phyloP scores from a whole-genome alignment of 2,113 vertebrate genomes.

The Suncus etruscus region DNA sequence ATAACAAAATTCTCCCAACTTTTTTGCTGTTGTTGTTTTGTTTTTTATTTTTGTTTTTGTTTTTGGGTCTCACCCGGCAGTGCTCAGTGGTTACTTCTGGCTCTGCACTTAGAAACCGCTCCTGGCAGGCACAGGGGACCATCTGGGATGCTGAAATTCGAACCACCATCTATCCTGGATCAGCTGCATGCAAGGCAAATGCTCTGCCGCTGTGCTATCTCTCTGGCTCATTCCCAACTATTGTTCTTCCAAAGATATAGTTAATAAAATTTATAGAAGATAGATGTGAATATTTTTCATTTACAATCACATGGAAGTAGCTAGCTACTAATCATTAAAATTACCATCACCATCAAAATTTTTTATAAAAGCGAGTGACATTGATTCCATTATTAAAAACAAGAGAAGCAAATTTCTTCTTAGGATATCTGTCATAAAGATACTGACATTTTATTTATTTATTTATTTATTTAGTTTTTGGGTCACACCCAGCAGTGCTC shows the following conservation, averaged over 20 bases:
- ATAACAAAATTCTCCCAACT: neutral
- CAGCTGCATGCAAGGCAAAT: no score
- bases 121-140: no score
- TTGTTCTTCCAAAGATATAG: slow-evolving; percentile 52
- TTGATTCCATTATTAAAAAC: neutral
- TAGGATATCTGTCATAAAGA: slow-evolving; percentile 33
- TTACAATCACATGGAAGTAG: slow-evolving; percentile 34
- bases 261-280: slow-evolving; percentile 58
- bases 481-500: no score
- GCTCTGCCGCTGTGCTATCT: no score
- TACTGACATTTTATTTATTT: neutral
- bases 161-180: no score
- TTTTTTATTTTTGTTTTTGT: no score
- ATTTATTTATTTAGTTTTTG: no score
- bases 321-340: slow-evolving; percentile 4
- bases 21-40: no score
- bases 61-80: no score
- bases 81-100: no score
- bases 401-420: neutral
- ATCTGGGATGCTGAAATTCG: no score
- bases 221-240: neutral
- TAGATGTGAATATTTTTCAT: neutral
- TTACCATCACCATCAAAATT: neutral
- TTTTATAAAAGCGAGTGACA: neutral
- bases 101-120: no score